Conservation (phyloP, 2,888 invertebrate genomes). For the Caenorhabditis sp. region DNA sequence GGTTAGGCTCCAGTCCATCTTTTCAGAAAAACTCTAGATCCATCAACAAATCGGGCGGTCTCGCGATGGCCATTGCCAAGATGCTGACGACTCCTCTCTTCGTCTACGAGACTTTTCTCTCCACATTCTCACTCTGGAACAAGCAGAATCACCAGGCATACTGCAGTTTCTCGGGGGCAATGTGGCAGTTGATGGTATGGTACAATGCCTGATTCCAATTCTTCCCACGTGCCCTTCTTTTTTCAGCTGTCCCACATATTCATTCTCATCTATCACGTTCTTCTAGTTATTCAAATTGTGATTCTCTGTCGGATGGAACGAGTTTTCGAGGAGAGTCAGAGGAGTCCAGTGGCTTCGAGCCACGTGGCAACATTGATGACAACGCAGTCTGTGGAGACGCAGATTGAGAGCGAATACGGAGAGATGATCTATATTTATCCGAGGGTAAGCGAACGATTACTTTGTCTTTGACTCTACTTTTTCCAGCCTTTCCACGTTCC, state of each 20-base stretch:
- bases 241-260: slow-evolving; percentile 38
- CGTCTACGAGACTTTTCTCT: slow-evolving; percentile 30
- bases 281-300: slow-evolving; percentile 30
- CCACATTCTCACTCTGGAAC: slow-evolving; percentile 23
- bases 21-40: slow-evolving; percentile 25
- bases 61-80: slow-evolving; percentile 39
- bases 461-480: background rate
- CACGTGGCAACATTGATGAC: slow-evolving; percentile 37
- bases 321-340: slow-evolving; percentile 1
- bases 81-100: slow-evolving; percentile 44
- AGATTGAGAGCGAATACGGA: slow-evolving; percentile 42
- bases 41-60: slow-evolving; percentile 41
- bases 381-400: slow-evolving; percentile 33
- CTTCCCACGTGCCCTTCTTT: background rate
- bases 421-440: slow-evolving; percentile 49
- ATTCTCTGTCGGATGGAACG: slow-evolving; percentile 15
- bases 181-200: slow-evolving; percentile 41
- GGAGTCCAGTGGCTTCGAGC: slow-evolving; percentile 6
- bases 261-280: slow-evolving; percentile 43
- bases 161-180: slow-evolving; percentile 31
- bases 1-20: background rate
- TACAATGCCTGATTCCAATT: too few species aligned
- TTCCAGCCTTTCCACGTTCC: slow-evolving; percentile 58
- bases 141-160: slow-evolving; percentile 33
- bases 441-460: too few species aligned